Conservation (phyloP, 2,797 vertebrate genomes). For the Huso huso region DNA sequence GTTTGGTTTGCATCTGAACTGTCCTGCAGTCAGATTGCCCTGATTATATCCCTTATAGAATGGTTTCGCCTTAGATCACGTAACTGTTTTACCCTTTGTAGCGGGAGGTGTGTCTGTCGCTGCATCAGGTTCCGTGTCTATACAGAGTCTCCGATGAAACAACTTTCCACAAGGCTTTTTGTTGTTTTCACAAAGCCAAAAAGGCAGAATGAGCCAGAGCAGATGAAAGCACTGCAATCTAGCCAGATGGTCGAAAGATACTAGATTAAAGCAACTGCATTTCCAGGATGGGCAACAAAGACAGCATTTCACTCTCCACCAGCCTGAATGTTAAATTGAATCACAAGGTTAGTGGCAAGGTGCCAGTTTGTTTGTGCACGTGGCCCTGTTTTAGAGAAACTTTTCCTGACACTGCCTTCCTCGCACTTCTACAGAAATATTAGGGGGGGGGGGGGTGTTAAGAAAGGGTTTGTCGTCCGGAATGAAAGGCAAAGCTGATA, state of each 20-base stretch:
- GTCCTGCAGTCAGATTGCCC: too few relatives aligned
- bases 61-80: too few relatives aligned
- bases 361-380: background rate
- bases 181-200: background rate
- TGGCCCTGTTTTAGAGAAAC: background rate
- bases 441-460: background rate
- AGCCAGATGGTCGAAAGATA: background rate
- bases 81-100: too few relatives aligned
- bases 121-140: too few relatives aligned
- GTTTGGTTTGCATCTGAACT: too few relatives aligned
- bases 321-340: slow-evolving; percentile 1
- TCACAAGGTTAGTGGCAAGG: background rate
- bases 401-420: slow-evolving; percentile 5
- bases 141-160: too few relatives aligned
- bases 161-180: background rate
- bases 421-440: background rate
- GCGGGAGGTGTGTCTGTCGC: too few relatives aligned
- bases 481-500: slow-evolving; percentile 2
- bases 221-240: background rate
- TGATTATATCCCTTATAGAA: too few relatives aligned
- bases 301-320: background rate
- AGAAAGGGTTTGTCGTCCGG: background rate
- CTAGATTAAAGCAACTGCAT: background rate
- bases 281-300: background rate
- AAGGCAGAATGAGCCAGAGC: background rate